Evolutionary conservation across 2,797 vertebrate genomes (phyloP).

Genomic region (Austrolebias charrua): DNA sequence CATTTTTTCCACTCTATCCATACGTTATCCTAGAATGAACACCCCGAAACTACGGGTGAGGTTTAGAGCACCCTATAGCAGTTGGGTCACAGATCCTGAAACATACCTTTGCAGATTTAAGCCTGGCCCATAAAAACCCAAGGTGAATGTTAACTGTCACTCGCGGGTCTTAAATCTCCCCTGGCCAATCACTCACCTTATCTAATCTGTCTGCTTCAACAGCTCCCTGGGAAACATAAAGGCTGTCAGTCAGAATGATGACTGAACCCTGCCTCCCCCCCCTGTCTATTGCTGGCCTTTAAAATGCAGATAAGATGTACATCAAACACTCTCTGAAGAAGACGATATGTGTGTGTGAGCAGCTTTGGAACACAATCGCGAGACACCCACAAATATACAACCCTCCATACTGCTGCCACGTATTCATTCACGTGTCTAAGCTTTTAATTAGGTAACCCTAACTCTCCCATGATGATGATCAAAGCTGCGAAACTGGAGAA

Average conservation of each 20-base stretch:
- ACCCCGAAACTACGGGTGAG: constrained; percentile 8
- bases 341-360: constrained; percentile 31
- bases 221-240: constrained; percentile 77
- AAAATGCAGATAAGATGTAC: constrained; percentile 70
- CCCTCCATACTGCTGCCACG: constrained; percentile 41
- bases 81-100: constrained; percentile 26
- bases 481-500: constrained; percentile 53
- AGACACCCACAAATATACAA: constrained; percentile 31
- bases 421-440: constrained; percentile 63
- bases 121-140: constrained; percentile 63
- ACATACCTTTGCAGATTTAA: constrained; percentile 47
- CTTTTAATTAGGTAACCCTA: constrained; percentile 73
- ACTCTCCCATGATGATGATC: constrained; percentile 63
- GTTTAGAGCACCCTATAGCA: constrained; percentile 5
- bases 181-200: constrained; percentile 72
- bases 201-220: constrained; percentile 77
- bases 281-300: constrained; percentile 58
- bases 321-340: constrained; percentile 58
- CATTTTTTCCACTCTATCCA: constrained; percentile 12
- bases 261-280: constrained; percentile 42
- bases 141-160: constrained; percentile 77
- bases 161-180: constrained; percentile 67
- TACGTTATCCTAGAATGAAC: constrained; percentile 53
- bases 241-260: constrained; percentile 76
- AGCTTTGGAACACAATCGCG: constrained; percentile 31